These are phyloP conservation scores for Lithophane leautieri DNA, from an alignment of 2,888 invertebrate species.

Conservation along the genomic window DNA sequence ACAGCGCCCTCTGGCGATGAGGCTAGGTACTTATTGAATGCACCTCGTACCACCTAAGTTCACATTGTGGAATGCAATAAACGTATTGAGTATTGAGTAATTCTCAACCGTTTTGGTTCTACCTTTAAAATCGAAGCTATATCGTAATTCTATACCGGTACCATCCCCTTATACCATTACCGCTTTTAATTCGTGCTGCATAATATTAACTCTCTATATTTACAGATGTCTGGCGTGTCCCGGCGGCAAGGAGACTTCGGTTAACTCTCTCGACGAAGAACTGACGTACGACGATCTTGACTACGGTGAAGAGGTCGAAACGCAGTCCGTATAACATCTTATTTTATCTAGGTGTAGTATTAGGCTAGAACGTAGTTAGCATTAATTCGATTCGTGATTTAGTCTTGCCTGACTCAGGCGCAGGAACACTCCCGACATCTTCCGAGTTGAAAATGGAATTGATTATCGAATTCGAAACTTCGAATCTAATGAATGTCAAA, in stretches of 20 bases:
- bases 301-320: conserved; percentile 91
- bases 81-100: no score
- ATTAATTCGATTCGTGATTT: neutral
- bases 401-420: neutral
- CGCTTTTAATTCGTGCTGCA: no score
- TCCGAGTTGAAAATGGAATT: neutral
- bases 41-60: no score
- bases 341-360: conserved; percentile 9
- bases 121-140: no score
- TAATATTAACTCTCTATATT: conserved; percentile 33
- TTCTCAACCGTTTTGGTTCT: no score
- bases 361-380: conserved; percentile 16
- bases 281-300: conserved; percentile 91
- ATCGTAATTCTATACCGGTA: no score
- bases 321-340: conserved; percentile 78
- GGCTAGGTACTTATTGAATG: no score
- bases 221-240: conserved; percentile 92
- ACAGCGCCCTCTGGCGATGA: no score
- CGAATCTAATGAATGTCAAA: neutral
- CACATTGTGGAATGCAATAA: no score
- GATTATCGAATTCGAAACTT: neutral
- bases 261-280: conserved; percentile 89
- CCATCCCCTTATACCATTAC: no score
- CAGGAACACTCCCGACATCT: neutral
- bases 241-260: conserved; percentile 88